Evolutionary conservation across 1,140 invertebrate species (phyloP).

Genomic region (Lasaia peninsularis): DNA sequence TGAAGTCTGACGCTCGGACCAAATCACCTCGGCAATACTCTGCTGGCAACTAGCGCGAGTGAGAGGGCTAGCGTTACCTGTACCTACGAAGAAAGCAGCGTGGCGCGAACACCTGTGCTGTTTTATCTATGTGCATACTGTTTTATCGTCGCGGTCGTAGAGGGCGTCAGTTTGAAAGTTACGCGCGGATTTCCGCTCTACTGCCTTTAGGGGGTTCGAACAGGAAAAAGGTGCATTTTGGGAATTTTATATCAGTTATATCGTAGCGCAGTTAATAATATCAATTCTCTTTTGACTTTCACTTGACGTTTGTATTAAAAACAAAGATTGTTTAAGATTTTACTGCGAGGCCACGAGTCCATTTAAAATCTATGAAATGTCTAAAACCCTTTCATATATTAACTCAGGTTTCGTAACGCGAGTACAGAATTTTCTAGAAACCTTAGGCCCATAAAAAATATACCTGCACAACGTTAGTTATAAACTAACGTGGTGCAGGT

Average conservation of each 20-base stretch:
- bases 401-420: too few species aligned
- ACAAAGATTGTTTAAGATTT: too few species aligned
- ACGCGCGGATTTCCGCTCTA: constrained; percentile 59
- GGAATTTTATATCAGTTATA: constrained; percentile 28
- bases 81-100: constrained; percentile 40
- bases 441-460: too few species aligned
- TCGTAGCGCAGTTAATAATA: not conserved
- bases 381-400: too few species aligned
- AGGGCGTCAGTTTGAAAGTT: constrained; percentile 41
- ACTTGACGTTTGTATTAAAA: too few species aligned
- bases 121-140: constrained; percentile 39
- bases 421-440: too few species aligned
- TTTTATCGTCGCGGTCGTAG: constrained; percentile 25
- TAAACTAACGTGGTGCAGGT: too few species aligned
- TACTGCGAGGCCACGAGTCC: too few species aligned
- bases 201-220: constrained; percentile 32
- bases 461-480: too few species aligned
- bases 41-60: constrained; percentile 48
- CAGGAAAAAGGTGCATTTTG: constrained; percentile 42
- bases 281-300: not conserved
- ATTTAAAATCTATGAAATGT: too few species aligned
- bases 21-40: constrained; percentile 36
- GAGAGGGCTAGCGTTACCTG: constrained; percentile 50
- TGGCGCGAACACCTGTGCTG: constrained; percentile 43
- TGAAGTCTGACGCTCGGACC: constrained; percentile 42